Evolutionary conservation across 2,888 invertebrate genomes (phyloP).

Genomic region (Hirudinaria manillensis): DNA sequence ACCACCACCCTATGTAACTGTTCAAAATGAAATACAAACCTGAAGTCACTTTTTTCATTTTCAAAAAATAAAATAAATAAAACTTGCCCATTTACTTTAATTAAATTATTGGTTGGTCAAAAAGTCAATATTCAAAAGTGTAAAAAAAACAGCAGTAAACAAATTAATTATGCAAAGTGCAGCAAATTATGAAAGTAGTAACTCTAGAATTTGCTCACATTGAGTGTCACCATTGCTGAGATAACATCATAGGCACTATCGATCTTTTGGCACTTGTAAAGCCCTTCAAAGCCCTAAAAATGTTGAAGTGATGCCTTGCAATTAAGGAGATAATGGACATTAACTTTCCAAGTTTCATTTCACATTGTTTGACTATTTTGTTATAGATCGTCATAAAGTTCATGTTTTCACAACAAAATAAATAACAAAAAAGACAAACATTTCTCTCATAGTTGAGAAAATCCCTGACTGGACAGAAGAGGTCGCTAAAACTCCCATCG

Average conservation of each 20-base stretch:
- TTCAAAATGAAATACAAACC: background rate
- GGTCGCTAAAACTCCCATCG: slow-evolving; percentile 22
- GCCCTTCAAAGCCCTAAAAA: slow-evolving; percentile 28
- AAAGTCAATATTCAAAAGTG: background rate
- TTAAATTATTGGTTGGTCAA: background rate
- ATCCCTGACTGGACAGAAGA: slow-evolving; percentile 17
- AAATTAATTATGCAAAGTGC: background rate
- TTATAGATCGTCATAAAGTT: no score
- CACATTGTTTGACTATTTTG: no score
- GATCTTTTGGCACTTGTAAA: slow-evolving; percentile 23
- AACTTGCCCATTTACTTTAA: background rate
- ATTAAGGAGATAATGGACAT: no score
- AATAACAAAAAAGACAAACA: background rate
- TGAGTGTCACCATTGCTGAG: background rate
- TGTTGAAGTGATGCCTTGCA: background rate
- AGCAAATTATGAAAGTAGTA: background rate
- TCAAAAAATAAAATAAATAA: background rate
- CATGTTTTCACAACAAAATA: background rate
- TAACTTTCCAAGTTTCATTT: no score
- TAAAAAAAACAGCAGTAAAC: background rate
- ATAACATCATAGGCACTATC: slow-evolving; percentile 25
- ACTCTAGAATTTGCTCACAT: no score
- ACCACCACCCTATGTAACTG: slow-evolving; percentile 27
- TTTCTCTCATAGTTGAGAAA: slow-evolving; percentile 19
- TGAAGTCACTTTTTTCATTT: background rate